phyloP scores from a whole-genome alignment of 2,797 vertebrate species.

The Rallus crepitans region DNA sequence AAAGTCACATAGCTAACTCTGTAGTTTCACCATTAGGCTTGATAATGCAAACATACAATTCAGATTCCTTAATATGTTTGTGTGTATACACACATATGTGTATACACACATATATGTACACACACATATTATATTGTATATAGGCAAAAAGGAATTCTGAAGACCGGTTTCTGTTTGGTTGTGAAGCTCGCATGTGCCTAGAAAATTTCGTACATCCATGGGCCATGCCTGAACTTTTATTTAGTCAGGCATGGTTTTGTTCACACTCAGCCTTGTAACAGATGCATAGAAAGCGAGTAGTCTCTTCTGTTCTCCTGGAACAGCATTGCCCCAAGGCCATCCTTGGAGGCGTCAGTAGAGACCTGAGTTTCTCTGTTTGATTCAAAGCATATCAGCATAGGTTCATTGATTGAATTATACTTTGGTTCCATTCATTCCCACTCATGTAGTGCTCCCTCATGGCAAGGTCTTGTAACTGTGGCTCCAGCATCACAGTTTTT shows the following conservation, averaged over 20 bases:
- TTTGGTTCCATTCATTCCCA: slow-evolving; percentile 38
- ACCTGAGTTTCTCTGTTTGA: slow-evolving; percentile 33
- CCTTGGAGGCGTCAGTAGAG: slow-evolving; percentile 54
- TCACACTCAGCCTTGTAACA: slow-evolving; percentile 20
- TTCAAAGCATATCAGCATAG: slow-evolving; percentile 51
- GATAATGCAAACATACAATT: background rate
- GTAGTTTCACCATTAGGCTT: background rate
- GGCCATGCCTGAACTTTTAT: slow-evolving; percentile 8
- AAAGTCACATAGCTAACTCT: background rate
- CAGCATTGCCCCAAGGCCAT: slow-evolving; percentile 46
- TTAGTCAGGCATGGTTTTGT: slow-evolving; percentile 1
- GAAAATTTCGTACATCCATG: background rate
- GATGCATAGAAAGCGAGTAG: background rate
- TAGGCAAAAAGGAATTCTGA: slow-evolving; percentile 19
- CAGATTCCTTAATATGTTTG: background rate
- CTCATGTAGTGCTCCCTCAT: slow-evolving; percentile 43
- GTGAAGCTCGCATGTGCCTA: background rate
- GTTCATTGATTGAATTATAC: slow-evolving; percentile 57
- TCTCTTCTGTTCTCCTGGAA: slow-evolving; percentile 44
- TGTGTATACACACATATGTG: background rate
- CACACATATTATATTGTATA: background rate
- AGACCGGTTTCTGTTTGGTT: background rate
- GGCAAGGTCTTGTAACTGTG: slow-evolving; percentile 43
- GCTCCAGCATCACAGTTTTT: slow-evolving; percentile 21
- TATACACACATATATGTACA: background rate